Conservation (phyloP, 2,797 vertebrate genomes). For the Forpus xanthops region DNA sequence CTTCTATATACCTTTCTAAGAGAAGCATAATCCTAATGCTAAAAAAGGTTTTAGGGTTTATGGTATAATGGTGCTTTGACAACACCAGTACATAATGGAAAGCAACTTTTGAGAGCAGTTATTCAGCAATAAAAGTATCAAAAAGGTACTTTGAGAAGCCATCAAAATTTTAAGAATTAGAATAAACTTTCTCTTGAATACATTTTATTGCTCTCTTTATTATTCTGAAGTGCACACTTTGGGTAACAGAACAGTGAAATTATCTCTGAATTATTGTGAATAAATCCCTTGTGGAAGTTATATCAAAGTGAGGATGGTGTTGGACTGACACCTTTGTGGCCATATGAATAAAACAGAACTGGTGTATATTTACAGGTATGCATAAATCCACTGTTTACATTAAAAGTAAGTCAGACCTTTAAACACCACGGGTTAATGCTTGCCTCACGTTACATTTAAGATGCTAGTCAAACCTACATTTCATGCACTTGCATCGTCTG, state of each 20-base stretch:
- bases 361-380: background rate
- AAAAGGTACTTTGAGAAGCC: background rate
- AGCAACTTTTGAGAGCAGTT: background rate
- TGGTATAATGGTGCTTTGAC: background rate
- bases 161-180: background rate
- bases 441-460: background rate
- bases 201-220: background rate
- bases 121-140: background rate
- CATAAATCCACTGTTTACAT: background rate
- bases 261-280: background rate
- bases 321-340: background rate
- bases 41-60: background rate
- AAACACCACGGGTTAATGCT: background rate
- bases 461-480: background rate
- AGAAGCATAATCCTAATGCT: background rate
- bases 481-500: background rate
- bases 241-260: background rate
- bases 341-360: background rate
- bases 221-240: background rate
- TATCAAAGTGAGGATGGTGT: background rate
- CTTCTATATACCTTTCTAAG: background rate
- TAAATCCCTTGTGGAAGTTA: background rate
- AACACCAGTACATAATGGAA: background rate
- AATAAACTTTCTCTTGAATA: background rate
- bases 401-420: background rate